Conservation (phyloP, 1,140 invertebrate genomes). For the Dendrolimus kikuchii region DNA sequence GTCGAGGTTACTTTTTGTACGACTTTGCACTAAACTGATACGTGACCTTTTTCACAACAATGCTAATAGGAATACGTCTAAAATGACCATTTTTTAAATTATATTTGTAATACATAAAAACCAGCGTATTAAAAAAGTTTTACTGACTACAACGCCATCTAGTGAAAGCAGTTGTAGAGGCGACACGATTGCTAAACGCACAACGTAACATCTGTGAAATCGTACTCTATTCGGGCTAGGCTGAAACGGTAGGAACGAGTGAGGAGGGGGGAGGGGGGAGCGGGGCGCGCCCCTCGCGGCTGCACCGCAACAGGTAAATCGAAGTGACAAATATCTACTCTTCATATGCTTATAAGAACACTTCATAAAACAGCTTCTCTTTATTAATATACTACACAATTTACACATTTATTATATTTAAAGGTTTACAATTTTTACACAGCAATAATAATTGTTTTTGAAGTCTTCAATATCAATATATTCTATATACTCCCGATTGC, state of each 20-base stretch:
- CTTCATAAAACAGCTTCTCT: conserved; percentile 68
- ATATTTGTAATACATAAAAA: no score
- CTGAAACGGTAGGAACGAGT: neutral
- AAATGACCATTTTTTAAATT: no score
- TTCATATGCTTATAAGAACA: conserved; percentile 65
- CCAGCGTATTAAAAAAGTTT: no score
- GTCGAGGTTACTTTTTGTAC: no score
- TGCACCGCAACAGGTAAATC: neutral
- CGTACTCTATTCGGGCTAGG: neutral
- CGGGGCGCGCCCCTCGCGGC: neutral
- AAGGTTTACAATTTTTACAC: conserved; percentile 71
- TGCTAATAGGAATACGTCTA: no score
- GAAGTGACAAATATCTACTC: conserved; percentile 32
- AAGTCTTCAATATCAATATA: conserved; percentile 64
- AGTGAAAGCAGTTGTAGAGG: no score
- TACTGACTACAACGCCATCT: no score
- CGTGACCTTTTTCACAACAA: no score
- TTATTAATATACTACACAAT: conserved; percentile 69
- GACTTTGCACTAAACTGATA: no score
- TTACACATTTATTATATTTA: conserved; percentile 56
- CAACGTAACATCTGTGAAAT: no score
- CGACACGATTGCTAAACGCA: no score
- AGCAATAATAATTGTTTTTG: conserved; percentile 67
- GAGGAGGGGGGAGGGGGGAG: neutral
- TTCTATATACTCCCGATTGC: conserved; percentile 61